Base-by-base conservation (phyloP, 2,888 invertebrate species). In the Lithophane ornitopus region DNA sequence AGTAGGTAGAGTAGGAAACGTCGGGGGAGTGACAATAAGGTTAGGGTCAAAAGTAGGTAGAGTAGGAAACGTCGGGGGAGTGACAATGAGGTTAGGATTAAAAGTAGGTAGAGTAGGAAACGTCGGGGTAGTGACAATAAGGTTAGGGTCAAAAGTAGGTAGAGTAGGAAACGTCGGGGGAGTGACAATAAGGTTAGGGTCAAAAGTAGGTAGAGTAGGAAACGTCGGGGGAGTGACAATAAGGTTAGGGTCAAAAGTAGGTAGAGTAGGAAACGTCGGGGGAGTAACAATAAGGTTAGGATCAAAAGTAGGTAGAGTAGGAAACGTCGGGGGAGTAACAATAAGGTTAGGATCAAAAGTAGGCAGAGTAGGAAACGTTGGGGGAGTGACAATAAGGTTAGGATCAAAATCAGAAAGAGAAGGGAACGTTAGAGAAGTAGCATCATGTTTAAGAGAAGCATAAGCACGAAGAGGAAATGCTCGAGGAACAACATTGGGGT, bases 251-350 rank as follows among this genome's bases (percentile, higher is more conserved):
- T 65, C 19, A 7, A 19, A 12, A 2, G 7, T 65, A 8, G 26
- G 0, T 1, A 1, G 11, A 44, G 63, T 26, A 12, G 26, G 12
- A 6, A 12, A 65, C 7, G 34, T 44, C 1, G n/a, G 4, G 34
- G 34, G 11, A 14, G 9, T 28, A 66, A 2, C 16, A 12, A 11
- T 11, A 28, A 22, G 28, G 0, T n/a, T 44, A 19, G 8, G 3
- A 26, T 26, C 7, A 26, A 7, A 1, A 0, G 1, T 11, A 19
- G 19, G 0, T 26, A 1, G 19, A 11, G 16, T 0, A 26, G n/a
- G 39, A 9, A 62, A n/a, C 2, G 46, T 46, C 46, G 6, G 46
- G 16, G 6, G 46, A 16, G 46, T 46, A 46, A 16, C 16, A 16
- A 46, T 7, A 46, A 16, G 46, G 46, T 46, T 16, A 46, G 46